Evolutionary conservation across 2,797 vertebrate genomes (phyloP).

Genomic region (Carapus acus): DNA sequence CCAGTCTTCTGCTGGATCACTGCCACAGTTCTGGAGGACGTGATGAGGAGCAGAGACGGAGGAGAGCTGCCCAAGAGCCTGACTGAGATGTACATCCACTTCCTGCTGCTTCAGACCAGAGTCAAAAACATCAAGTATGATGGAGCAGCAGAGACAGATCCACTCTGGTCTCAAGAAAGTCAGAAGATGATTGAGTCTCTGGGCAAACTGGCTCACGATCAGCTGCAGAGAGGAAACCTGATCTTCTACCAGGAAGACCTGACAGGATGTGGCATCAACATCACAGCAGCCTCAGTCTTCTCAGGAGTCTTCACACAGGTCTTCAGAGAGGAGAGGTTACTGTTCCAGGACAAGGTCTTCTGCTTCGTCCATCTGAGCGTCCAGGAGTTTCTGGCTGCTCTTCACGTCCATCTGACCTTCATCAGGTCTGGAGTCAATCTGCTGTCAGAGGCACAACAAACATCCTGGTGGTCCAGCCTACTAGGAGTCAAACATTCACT

Average conservation of each 20-base stretch:
- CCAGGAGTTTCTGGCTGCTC: constrained; percentile 3
- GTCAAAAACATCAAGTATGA: no score
- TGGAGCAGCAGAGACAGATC: neutral
- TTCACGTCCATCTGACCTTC: constrained; percentile 3
- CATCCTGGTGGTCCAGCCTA: no score
- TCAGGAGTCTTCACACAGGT: neutral
- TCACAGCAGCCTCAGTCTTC: neutral
- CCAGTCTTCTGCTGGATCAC: constrained; percentile 2
- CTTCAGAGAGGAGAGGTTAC: neutral
- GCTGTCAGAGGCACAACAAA: neutral
- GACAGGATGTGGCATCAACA: no score
- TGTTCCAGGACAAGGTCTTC: constrained; percentile 1
- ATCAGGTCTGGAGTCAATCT: constrained; percentile 1
- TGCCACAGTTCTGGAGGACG: neutral
- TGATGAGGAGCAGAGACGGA: no score
- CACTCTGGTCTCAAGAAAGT: no score
- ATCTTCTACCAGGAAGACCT: no score
- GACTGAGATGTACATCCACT: neutral
- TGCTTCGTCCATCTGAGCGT: constrained; percentile 1
- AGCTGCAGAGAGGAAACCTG: no score
- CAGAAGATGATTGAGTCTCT: no score
- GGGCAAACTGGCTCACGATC: no score
- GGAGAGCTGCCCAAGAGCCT: neutral
- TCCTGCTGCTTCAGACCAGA: no score
- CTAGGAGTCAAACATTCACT: no score